Conservation (phyloP, 1,140 invertebrate species). For the Heliothis subflexa region DNA sequence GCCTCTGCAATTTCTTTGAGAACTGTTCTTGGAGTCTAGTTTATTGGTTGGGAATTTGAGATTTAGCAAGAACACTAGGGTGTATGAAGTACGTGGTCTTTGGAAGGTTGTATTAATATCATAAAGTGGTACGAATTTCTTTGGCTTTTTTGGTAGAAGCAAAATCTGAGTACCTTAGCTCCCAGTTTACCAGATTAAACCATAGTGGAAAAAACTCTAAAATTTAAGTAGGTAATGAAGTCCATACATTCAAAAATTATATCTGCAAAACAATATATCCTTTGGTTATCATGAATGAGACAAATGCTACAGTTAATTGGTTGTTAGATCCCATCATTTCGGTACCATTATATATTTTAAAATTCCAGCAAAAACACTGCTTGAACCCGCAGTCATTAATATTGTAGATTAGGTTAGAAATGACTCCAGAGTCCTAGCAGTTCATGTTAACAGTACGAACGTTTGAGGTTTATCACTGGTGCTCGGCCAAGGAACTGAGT, state of each 20-base stretch:
- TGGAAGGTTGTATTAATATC: background rate
- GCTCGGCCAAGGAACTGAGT: constrained; percentile 27
- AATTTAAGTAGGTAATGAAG: background rate
- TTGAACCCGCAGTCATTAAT: background rate
- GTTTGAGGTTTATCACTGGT: constrained; percentile 33
- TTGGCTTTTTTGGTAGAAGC: too few relatives aligned
- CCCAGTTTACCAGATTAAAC: background rate
- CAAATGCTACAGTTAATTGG: too few relatives aligned
- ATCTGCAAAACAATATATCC: too few relatives aligned
- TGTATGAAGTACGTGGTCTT: background rate
- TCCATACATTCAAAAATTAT: background rate
- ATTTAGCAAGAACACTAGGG: constrained; percentile 5
- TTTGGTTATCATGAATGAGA: too few relatives aligned
- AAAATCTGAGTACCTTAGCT: too few relatives aligned
- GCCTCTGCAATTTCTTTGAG: constrained; percentile 13
- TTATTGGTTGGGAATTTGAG: constrained; percentile 15
- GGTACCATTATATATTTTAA: background rate
- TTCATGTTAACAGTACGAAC: constrained; percentile 30
- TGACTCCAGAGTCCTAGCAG: background rate
- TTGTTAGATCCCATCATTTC: too few relatives aligned
- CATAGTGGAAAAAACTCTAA: too few relatives aligned
- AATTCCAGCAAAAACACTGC: background rate
- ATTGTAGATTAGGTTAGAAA: constrained; percentile 3
- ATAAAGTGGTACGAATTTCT: too few relatives aligned
- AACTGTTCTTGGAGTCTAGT: background rate